Conservation (phyloP, 2,888 invertebrate species). For the Torymus texanus region DNA sequence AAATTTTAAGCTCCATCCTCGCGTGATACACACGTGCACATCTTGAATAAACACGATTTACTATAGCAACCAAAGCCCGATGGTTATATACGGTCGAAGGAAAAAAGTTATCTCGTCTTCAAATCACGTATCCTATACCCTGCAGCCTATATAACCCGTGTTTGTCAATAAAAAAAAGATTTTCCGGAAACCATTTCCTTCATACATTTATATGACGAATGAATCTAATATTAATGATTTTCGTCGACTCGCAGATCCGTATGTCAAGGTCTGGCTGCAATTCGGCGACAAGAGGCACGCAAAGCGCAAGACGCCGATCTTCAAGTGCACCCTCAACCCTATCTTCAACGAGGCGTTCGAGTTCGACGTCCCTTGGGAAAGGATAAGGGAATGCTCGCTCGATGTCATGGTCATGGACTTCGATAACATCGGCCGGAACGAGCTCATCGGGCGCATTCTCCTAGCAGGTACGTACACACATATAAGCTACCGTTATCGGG, state of each 20-base stretch:
- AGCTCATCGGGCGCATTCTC: slow-evolving; percentile 93
- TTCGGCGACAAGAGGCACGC: slow-evolving; percentile 96
- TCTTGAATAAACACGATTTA: no score
- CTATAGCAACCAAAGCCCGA: neutral
- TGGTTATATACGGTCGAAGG: no score
- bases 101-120: slow-evolving; percentile 10
- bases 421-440: slow-evolving; percentile 95
- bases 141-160: neutral
- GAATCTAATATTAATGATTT: no score
- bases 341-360: slow-evolving; percentile 97
- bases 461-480: slow-evolving; percentile 83
- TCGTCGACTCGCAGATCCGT: slow-evolving; percentile 85
- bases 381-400: slow-evolving; percentile 94
- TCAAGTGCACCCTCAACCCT: slow-evolving; percentile 95
- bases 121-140: slow-evolving; percentile 32
- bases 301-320: slow-evolving; percentile 96
- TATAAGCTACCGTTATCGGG: no score
- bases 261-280: slow-evolving; percentile 98
- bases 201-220: no score
- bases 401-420: slow-evolving; percentile 98
- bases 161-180: neutral
- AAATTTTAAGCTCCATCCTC: no score
- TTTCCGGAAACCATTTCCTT: no score
- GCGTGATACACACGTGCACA: no score
- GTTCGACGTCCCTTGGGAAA: slow-evolving; percentile 98